Evolutionary conservation across 2,113 vertebrate genomes (phyloP).

Genomic region (Anoplopoma fimbria): DNA sequence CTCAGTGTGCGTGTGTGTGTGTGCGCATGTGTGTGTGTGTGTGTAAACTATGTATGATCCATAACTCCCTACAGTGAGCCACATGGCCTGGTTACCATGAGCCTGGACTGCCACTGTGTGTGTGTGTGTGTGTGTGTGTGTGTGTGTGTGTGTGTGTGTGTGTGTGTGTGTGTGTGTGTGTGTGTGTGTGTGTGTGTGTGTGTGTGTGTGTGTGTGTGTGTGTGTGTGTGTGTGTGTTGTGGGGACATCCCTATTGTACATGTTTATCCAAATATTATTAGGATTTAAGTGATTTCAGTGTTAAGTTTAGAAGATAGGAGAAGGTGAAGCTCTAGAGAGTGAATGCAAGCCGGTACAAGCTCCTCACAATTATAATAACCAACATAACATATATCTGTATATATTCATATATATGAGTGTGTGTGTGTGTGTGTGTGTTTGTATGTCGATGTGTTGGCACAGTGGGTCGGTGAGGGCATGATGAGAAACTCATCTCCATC

Average conservation of each 20-base stretch:
- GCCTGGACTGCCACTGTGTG: conserved; percentile 62
- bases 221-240: not conserved
- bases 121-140: conserved; percentile 20
- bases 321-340: not conserved
- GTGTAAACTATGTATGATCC: conserved; percentile 49
- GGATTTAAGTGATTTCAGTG: not conserved
- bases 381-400: not conserved
- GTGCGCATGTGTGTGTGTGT: conserved; percentile 38
- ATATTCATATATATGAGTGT: not conserved
- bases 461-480: conserved; percentile 46
- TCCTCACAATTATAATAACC: not conserved
- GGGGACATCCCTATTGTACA: not conserved
- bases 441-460: conserved; percentile 2
- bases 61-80: conserved; percentile 64
- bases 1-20: conserved; percentile 29
- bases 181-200: not conserved
- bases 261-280: not conserved
- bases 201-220: not conserved
- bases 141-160: conserved; percentile 40
- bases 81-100: conserved; percentile 72
- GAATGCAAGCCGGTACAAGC: not conserved
- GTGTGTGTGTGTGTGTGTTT: not conserved
- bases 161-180: conserved; percentile 1
- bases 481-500: conserved; percentile 67
- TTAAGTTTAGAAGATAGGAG: not conserved